phyloP scores from a whole-genome alignment of 2,888 invertebrate species.

The Camptogramma bilineatum region DNA sequence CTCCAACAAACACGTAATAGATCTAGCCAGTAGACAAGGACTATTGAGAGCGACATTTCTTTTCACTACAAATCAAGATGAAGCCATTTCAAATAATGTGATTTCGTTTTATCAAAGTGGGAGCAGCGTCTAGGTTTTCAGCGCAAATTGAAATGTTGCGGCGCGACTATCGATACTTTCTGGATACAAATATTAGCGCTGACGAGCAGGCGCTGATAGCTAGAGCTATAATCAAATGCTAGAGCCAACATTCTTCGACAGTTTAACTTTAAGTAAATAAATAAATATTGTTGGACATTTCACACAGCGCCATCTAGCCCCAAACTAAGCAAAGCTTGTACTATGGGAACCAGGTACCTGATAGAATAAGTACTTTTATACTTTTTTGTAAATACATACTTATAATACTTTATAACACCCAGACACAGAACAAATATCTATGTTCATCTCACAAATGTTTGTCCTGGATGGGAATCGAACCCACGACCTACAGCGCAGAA shows the following conservation, averaged over 20 bases:
- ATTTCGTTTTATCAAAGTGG: constrained; percentile 28
- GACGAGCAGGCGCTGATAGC: constrained; percentile 2
- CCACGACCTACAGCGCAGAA: too few species aligned
- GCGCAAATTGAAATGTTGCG: constrained; percentile 32
- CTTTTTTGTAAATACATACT: too few species aligned
- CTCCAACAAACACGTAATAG: constrained; percentile 6
- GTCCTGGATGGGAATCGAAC: too few species aligned
- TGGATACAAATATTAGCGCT: constrained; percentile 29
- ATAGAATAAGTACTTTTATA: too few species aligned
- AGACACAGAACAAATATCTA: too few species aligned
- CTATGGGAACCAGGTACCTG: too few species aligned
- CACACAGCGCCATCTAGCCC: too few species aligned
- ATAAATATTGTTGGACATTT: too few species aligned
- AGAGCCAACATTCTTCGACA: constrained; percentile 20
- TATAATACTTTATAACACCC: too few species aligned
- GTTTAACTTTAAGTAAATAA: too few species aligned
- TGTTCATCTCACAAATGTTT: too few species aligned
- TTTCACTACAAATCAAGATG: constrained; percentile 32
- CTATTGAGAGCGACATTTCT: constrained; percentile 24
- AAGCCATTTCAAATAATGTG: constrained; percentile 34
- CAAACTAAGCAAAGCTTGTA: too few species aligned
- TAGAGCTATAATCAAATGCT: constrained; percentile 16
- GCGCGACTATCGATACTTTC: constrained; percentile 22
- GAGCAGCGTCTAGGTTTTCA: constrained; percentile 22
- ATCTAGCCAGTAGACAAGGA: constrained; percentile 12